These are phyloP conservation scores for Keiferia lycopersicella DNA, from an alignment of 2,888 invertebrate genomes.

Conservation along the genomic window DNA sequence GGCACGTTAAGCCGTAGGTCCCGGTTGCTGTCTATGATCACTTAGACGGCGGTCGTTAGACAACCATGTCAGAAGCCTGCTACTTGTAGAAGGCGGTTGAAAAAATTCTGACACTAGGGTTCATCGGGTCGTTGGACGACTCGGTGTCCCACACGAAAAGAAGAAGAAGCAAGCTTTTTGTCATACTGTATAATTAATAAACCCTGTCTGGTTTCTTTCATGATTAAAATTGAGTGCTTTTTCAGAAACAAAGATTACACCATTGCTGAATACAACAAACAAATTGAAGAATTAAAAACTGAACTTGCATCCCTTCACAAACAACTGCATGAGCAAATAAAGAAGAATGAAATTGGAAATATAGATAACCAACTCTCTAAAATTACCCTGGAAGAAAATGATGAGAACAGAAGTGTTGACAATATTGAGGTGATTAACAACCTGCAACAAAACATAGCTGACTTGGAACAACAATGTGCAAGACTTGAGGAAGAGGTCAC, in stretches of 20 bases:
- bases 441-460: conserved; percentile 52
- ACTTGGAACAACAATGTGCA: conserved; percentile 62
- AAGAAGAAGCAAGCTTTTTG: no score
- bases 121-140: no score
- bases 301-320: conserved; percentile 58
- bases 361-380: conserved; percentile 47
- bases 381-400: conserved; percentile 38
- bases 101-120: no score
- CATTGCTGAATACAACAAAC: conserved; percentile 67
- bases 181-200: no score
- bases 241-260: conserved; percentile 71
- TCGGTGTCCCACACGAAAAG: no score
- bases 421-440: conserved; percentile 41
- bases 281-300: conserved; percentile 70
- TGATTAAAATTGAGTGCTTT: not conserved
- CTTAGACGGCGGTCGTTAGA: no score
- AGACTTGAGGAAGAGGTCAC: conserved; percentile 67
- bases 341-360: conserved; percentile 43
- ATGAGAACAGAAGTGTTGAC: conserved; percentile 26
- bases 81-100: no score
- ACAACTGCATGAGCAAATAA: conserved; percentile 41
- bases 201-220: not conserved
- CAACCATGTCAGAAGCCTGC: no score
- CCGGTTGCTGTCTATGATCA: no score
- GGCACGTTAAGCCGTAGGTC: no score